Conservation (phyloP, 2,888 invertebrate species). For the Tuta absoluta region DNA sequence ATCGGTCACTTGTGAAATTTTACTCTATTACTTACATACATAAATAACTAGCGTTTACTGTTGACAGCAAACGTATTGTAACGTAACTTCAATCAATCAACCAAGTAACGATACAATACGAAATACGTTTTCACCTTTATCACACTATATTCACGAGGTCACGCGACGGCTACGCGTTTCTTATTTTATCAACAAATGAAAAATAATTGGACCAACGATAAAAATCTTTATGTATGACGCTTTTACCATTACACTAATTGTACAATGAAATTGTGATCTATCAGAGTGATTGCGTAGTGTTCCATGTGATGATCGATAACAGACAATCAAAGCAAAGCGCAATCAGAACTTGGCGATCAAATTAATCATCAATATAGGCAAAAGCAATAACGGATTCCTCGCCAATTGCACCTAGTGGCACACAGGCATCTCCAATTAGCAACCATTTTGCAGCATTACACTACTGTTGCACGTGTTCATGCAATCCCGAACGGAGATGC, state of each 20-base stretch:
- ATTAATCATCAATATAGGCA: slow-evolving; percentile 44
- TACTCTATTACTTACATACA: background rate
- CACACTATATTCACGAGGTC: slow-evolving; percentile 6
- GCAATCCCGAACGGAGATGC: slow-evolving; percentile 25
- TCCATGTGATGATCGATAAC: slow-evolving; percentile 40
- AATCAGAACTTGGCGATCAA: slow-evolving; percentile 49
- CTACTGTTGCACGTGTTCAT: slow-evolving; percentile 41
- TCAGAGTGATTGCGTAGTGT: background rate
- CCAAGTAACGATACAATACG: slow-evolving; percentile 25
- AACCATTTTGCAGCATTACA: slow-evolving; percentile 57
- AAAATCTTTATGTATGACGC: background rate
- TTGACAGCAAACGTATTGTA: slow-evolving; percentile 23
- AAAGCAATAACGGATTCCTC: slow-evolving; percentile 56
- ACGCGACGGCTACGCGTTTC: slow-evolving; percentile 6
- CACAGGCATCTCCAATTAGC: slow-evolving; percentile 67
- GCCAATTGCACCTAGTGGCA: slow-evolving; percentile 48
- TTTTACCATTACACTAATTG: background rate
- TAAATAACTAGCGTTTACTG: slow-evolving; percentile 3
- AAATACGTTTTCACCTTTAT: background rate
- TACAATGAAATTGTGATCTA: background rate
- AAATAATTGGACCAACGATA: slow-evolving; percentile 3
- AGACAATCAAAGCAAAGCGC: slow-evolving; percentile 48
- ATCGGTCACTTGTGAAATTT: too few species aligned
- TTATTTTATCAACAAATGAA: background rate
- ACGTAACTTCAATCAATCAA: too few species aligned